phyloP scores from a whole-genome alignment of 1,140 invertebrate genomes.

The Diorhabda elongata region DNA sequence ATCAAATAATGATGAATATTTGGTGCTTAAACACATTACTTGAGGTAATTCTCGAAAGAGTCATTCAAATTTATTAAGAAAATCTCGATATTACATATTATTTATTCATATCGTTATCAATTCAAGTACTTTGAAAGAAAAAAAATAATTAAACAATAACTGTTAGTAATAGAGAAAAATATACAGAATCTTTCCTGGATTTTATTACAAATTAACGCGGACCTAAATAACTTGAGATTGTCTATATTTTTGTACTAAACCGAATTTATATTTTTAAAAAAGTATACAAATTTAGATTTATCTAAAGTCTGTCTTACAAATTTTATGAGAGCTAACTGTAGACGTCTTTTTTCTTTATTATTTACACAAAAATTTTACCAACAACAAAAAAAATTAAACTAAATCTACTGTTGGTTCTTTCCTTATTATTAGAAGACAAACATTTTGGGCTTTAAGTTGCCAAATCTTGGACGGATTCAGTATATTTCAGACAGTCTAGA shows the following conservation, averaged over 20 bases:
- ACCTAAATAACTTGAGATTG: neutral
- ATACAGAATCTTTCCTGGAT: neutral
- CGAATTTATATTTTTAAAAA: neutral
- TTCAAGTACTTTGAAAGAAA: neutral
- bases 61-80: neutral
- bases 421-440: no score
- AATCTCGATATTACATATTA: neutral
- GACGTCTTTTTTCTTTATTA: no score
- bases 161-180: neutral
- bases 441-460: neutral
- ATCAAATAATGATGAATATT: neutral
- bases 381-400: no score
- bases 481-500: neutral
- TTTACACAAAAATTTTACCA: no score
- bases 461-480: neutral
- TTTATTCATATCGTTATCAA: conserved; percentile 1
- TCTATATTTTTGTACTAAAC: neutral
- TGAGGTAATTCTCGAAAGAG: neutral
- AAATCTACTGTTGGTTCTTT: no score
- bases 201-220: neutral
- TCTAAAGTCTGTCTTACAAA: no score
- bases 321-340: no score
- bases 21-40: neutral
- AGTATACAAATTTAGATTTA: no score
- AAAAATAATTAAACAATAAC: conserved; percentile 1